Percentiles rank a stretch among this genome's conserved stretches.
Evolutionary conservation across 1,140 invertebrate genomes (phyloP).

Genomic region (Apis laboriosa): DNA sequence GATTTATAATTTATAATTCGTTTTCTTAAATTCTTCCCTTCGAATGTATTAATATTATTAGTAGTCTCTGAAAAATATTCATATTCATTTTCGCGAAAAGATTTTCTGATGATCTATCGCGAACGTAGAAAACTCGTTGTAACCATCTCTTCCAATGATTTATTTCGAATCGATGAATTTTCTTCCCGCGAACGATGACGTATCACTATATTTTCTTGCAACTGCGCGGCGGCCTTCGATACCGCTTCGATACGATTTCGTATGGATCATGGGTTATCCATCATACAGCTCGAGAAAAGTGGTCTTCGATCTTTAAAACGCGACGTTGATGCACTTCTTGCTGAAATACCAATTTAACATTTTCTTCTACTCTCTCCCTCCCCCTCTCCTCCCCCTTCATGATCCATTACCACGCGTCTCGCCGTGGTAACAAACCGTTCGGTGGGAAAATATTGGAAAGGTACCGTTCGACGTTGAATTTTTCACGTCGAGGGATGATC

Average conservation of each 20-base stretch:
- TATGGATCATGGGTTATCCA: constrained; percentile 9
- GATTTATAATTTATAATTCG: no score
- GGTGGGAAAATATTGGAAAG: background rate
- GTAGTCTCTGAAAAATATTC: no score
- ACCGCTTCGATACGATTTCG: background rate
- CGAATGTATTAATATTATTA: no score
- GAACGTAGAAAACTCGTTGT: background rate
- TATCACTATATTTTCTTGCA: background rate
- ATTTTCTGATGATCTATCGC: background rate
- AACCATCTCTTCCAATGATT: background rate
- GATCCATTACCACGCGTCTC: background rate
- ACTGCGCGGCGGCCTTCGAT: background rate
- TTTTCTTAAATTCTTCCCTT: no score
- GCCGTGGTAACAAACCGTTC: background rate
- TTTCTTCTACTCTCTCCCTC: background rate
- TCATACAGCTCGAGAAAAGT: background rate
- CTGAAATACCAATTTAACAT: background rate
- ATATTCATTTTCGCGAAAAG: no score
- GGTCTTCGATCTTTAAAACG: background rate
- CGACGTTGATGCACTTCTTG: background rate
- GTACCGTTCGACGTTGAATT: background rate
- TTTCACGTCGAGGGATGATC: background rate
- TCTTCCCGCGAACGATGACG: background rate
- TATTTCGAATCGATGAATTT: background rate
- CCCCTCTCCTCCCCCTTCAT: no score